Base-by-base conservation (phyloP, 2,113 vertebrate species). In the Dasyurus viverrinus region DNA sequence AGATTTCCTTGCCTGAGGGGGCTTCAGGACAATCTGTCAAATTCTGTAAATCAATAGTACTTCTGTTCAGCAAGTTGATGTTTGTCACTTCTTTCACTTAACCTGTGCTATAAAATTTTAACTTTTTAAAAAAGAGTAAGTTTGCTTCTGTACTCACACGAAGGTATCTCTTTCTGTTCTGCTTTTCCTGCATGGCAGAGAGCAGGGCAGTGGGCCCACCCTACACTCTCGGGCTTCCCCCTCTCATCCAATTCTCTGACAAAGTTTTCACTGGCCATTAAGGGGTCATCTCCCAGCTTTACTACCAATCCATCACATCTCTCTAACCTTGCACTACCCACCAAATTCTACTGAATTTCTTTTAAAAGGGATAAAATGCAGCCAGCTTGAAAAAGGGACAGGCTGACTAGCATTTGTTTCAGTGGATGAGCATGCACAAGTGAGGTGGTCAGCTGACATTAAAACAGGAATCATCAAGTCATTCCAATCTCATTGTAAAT, bases 181-280 rank as follows among this genome's bases (percentile, higher is more conserved):
- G 3, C 36, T 76, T 14, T 22, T n/a, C 16, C 68, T n/a, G 6
- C 3, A 22, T 8, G n/a, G 68, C n/a, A 19, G 60, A n/a, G 16
- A n/a, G 9, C 60, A 46, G 26, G 16, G 30, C 53, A 22, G 48
- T 14, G 36, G 47, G 12, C 26, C 16, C 84, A 92, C 95, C 94
- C 42, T 25, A n/a, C 25, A 90, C 50, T 6, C 22, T 46, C 84
- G 96, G 94, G 93, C 95, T 93, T 94, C 94, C 93, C 94, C 90
- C 46, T 90, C 48, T 89, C 26, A 68, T 7, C 46, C 3, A 27
- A 11, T 42, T 25, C 53, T 90, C n/a, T 76, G 89, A 27, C 12
- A 30, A 91, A 55, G 76, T 8, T 26, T 12, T 84, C 8, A 27
- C 46, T 42, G 94, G n/a, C 52, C 1, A 30, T 42, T 84, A 42